Evolutionary conservation across 2,888 invertebrate species (phyloP).

Genomic region (Serrognathus titanus): DNA sequence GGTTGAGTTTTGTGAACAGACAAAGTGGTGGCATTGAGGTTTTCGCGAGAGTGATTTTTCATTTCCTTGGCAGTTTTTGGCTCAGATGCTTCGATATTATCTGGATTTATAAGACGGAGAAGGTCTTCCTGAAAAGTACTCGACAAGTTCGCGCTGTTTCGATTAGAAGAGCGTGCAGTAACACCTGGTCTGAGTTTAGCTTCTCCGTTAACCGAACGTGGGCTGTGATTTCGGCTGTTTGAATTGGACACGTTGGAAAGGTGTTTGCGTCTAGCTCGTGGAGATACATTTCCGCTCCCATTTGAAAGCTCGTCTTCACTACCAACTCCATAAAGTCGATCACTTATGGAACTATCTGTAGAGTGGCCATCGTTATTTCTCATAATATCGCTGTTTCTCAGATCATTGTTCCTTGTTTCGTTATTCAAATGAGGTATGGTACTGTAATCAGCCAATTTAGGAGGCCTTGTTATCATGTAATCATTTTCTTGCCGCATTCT

Average conservation of each 20-base stretch:
- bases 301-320: slow-evolving; percentile 58
- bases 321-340: slow-evolving; percentile 27
- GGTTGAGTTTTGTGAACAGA: slow-evolving; percentile 46
- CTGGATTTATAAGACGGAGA: slow-evolving; percentile 77
- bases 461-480: slow-evolving; percentile 45
- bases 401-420: slow-evolving; percentile 12
- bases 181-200: slow-evolving; percentile 55
- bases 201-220: slow-evolving; percentile 57
- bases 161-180: slow-evolving; percentile 50
- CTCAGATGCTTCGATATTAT: slow-evolving; percentile 53
- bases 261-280: slow-evolving; percentile 52
- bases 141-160: slow-evolving; percentile 60
- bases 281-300: slow-evolving; percentile 54
- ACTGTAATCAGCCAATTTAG: slow-evolving; percentile 37
- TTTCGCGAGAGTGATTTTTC: slow-evolving; percentile 41
- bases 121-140: slow-evolving; percentile 81
- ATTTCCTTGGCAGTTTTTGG: slow-evolving; percentile 28
- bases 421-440: slow-evolving; percentile 30
- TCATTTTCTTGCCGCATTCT: slow-evolving; percentile 51
- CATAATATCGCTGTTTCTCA: no score
- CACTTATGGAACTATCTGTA: slow-evolving; percentile 54
- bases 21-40: slow-evolving; percentile 40
- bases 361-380: slow-evolving; percentile 49
- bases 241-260: slow-evolving; percentile 44
- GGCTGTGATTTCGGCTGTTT: slow-evolving; percentile 60